Evolutionary conservation across 1,140 invertebrate genomes (phyloP).

Genomic region (Macrocentrus cingulum): DNA sequence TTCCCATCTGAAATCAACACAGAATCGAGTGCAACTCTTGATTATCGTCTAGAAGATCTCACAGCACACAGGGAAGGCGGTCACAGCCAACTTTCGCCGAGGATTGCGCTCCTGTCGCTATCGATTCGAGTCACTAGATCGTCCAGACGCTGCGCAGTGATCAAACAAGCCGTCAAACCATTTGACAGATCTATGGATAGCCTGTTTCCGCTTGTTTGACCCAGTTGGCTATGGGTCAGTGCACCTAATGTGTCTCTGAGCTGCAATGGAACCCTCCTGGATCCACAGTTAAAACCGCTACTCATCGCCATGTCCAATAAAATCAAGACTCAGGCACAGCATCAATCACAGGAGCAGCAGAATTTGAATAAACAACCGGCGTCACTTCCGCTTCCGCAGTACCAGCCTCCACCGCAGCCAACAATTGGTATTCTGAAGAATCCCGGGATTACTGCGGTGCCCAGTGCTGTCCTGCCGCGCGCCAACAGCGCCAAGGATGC

Average conservation of each 20-base stretch:
- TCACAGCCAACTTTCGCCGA: too few species aligned
- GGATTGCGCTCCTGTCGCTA: too few species aligned
- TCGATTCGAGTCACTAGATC: too few species aligned
- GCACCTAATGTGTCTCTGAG: slow-evolving; percentile 28
- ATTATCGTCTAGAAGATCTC: too few species aligned
- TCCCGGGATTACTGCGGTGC: slow-evolving; percentile 40
- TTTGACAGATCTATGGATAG: too few species aligned
- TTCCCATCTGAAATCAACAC: too few species aligned
- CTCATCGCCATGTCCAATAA: slow-evolving; percentile 58
- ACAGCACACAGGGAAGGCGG: too few species aligned
- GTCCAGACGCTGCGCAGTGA: too few species aligned
- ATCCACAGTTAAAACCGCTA: slow-evolving; percentile 48
- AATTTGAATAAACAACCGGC: slow-evolving; percentile 39
- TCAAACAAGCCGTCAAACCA: too few species aligned
- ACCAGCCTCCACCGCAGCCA: slow-evolving; percentile 67
- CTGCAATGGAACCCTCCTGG: slow-evolving; percentile 52
- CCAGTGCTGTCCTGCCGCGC: slow-evolving; percentile 37
- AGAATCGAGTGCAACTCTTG: too few species aligned
- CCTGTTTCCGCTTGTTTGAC: slow-evolving; percentile 1
- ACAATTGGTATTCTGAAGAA: slow-evolving; percentile 62
- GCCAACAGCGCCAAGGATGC: slow-evolving; percentile 46
- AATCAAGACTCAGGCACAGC: slow-evolving; percentile 52
- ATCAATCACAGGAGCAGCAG: slow-evolving; percentile 39
- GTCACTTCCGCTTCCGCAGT: slow-evolving; percentile 61
- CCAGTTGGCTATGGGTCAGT: slow-evolving; percentile 14